Evolutionary conservation across 2,113 vertebrate species (phyloP).

Genomic region (Apeltes quadracus): DNA sequence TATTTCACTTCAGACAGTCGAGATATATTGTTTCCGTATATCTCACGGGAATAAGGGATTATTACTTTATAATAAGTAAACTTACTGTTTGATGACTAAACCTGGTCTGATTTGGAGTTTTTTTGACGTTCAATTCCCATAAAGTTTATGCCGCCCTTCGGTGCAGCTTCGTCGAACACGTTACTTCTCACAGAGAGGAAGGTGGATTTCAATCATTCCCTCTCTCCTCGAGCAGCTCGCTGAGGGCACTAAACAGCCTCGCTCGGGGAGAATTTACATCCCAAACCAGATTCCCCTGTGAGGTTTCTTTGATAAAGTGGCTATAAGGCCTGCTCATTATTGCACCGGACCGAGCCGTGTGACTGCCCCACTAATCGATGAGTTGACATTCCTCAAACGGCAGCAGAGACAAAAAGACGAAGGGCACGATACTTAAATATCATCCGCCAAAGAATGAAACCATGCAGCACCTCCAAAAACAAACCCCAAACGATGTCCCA

Average conservation of each 20-base stretch:
- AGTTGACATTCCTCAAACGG: neutral
- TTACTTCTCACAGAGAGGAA: conserved; percentile 21
- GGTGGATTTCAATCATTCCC: conserved; percentile 26
- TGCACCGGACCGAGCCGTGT: conserved; percentile 1
- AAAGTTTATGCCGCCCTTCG: neutral
- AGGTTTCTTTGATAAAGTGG: neutral
- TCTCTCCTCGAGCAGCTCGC: neutral
- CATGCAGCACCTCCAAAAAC: neutral
- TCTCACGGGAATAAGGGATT: too few species aligned
- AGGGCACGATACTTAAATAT: neutral
- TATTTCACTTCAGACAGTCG: neutral
- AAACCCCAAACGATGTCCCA: conserved; percentile 4
- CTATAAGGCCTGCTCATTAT: neutral
- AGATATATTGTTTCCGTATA: neutral
- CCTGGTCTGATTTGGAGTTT: neutral
- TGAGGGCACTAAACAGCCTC: conserved; percentile 1
- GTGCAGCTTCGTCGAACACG: conserved; percentile 14
- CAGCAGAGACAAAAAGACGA: conserved; percentile 3
- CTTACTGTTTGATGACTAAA: too few species aligned
- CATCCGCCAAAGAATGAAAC: conserved; percentile 9
- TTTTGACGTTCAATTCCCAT: neutral
- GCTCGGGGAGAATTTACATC: conserved; percentile 10
- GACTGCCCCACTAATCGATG: conserved; percentile 12
- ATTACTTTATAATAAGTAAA: neutral
- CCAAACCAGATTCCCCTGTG: neutral